These are phyloP conservation scores for Pseudorhombus dupliciocellatus DNA, from an alignment of 2,113 vertebrate genomes.

Conservation along the genomic window DNA sequence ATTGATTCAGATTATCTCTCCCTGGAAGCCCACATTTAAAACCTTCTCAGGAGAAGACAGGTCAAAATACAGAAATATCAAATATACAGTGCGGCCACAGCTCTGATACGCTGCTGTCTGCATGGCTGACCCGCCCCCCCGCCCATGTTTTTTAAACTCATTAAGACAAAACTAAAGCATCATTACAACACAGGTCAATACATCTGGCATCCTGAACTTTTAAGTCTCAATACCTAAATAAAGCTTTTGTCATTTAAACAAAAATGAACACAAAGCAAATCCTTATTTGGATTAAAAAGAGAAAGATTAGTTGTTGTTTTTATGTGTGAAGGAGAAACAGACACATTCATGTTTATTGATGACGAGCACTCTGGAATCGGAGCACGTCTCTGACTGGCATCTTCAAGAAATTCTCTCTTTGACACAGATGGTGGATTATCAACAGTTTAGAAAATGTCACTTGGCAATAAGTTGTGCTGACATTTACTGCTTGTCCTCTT, in stretches of 20 bases:
- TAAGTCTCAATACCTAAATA: conserved; percentile 65
- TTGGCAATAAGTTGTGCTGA: conserved; percentile 70
- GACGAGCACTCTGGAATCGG: conserved; percentile 51
- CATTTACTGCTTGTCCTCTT: conserved; percentile 78
- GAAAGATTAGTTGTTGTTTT: conserved; percentile 50
- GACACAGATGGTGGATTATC: conserved; percentile 79
- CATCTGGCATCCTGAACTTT: conserved; percentile 68
- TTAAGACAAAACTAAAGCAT: conserved; percentile 52
- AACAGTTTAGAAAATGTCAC: conserved; percentile 76
- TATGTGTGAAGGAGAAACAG: conserved; percentile 55
- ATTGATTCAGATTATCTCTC: conserved; percentile 6
- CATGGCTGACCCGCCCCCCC: conserved; percentile 35
- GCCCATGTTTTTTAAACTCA: conserved; percentile 34
- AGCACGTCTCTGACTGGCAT: conserved; percentile 54
- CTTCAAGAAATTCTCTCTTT: conserved; percentile 63
- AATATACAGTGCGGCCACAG: conserved; percentile 37
- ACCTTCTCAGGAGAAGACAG: conserved; percentile 15
- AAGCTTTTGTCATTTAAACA: conserved; percentile 62
- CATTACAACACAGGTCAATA: conserved; percentile 72
- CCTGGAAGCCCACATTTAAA: conserved; percentile 28
- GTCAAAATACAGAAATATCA: conserved; percentile 27
- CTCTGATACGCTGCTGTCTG: conserved; percentile 28
- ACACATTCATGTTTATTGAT: conserved; percentile 71
- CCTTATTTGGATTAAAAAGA: conserved; percentile 53
- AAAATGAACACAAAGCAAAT: conserved; percentile 68